These are phyloP conservation scores for Dexiosoma caninum DNA, from an alignment of 2,888 invertebrate genomes.

Conservation along the genomic window DNA sequence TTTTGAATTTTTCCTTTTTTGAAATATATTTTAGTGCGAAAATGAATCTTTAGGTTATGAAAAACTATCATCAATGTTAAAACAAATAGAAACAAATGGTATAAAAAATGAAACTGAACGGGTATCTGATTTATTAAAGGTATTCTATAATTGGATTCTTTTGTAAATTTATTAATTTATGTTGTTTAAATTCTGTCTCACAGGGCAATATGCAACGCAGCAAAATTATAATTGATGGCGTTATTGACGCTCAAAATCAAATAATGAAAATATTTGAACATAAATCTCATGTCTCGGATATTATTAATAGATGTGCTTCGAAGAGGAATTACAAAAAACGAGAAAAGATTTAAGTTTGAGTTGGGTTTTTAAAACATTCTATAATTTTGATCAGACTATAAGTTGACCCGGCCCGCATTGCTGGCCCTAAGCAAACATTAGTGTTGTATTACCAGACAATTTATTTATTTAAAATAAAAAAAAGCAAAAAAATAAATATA, in stretches of 20 bases:
- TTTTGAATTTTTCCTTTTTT: background rate
- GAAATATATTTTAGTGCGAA: conserved; percentile 78
- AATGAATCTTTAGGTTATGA: conserved; percentile 79
- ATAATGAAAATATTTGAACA: conserved; percentile 95
- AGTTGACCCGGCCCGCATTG: too few species aligned
- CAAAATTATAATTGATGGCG: conserved; percentile 93
- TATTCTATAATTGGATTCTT: too few species aligned
- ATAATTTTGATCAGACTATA: conserved; percentile 2
- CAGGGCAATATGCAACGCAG: conserved; percentile 97
- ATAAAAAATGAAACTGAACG: conserved; percentile 79
- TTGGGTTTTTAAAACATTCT: background rate
- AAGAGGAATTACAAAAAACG: conserved; percentile 95
- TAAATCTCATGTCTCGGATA: conserved; percentile 91
- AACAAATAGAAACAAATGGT: conserved; percentile 78
- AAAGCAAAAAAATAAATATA: too few species aligned
- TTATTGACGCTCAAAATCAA: conserved; percentile 91
- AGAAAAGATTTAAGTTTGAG: conserved; percentile 80
- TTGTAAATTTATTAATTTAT: conserved; percentile 4
- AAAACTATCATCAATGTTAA: conserved; percentile 74
- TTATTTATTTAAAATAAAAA: too few species aligned
- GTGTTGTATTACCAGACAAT: too few species aligned
- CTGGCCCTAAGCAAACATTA: too few species aligned
- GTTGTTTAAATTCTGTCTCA: conserved; percentile 9
- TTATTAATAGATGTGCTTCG: conserved; percentile 92
- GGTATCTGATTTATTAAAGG: conserved; percentile 83